Evolutionary conservation across 37 sponge, comb jelly and placozoan genomes (phyloP), one percentile per base, ranked within the genome.

Genomic region (Eunapius fragilis): DNA sequence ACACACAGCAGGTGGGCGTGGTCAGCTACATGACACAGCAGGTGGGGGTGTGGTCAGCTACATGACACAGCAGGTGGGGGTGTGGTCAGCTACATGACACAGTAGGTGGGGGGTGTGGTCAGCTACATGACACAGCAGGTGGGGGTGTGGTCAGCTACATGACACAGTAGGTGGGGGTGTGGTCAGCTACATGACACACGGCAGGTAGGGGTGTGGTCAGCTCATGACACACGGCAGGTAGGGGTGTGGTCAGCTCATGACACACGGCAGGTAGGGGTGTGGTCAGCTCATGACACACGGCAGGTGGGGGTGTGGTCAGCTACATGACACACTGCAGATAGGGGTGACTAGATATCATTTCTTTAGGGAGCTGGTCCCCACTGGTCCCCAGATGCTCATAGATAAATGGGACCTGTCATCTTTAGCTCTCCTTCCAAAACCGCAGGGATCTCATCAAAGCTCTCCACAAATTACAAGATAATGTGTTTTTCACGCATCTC

Each of bases 371-470:
- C n/a, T n/a, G n/a, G n/a, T n/a, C n/a, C n/a, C n/a, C n/a, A n/a
- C n/a, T n/a, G n/a, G n/a, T n/a, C n/a, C n/a, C n/a, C n/a, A n/a
- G n/a, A n/a, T n/a, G n/a, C n/a, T n/a, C n/a, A n/a, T n/a, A n/a
- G n/a, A n/a, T n/a, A n/a, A n/a, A n/a, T n/a, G n/a, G n/a, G n/a
- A n/a, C n/a, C n/a, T n/a, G n/a, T n/a, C n/a, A n/a, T 32, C 0
- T 28, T 25, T 5, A 34, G 0, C 37, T 33, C 13, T 23, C 31
- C 36, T 58, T n/a, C n/a, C n/a, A n/a, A n/a, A n/a, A n/a, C n/a
- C n/a, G n/a, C 34, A 96, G 96, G 37, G 96, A 92, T 67, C 37
- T 28, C 25, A 84, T 70, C 24, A 96, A 90, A 77, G 86, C 79
- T 37, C 17, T 37, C 34, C 86, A 82, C 34, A 90, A 87, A 67